Evolutionary conservation across 2,888 invertebrate species (phyloP).

Genomic region (Eupithecia abbreviata): DNA sequence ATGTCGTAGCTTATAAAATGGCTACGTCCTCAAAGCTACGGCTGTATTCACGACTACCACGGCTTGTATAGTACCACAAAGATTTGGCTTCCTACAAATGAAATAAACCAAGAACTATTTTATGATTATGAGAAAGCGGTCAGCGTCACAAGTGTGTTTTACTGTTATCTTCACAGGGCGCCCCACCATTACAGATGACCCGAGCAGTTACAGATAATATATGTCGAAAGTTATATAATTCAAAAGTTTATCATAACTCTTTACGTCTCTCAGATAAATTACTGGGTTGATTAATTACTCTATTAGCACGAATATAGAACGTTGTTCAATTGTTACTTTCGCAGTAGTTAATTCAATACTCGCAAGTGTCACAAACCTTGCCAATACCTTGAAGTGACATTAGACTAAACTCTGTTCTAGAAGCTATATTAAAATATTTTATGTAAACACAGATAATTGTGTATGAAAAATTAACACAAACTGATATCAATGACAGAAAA

Average conservation of each 20-base stretch:
- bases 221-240: not conserved
- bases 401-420: not conserved
- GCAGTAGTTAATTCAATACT: not conserved
- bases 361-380: not conserved
- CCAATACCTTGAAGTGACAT: not conserved
- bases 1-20: not conserved
- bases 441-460: not conserved
- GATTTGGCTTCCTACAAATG: too few relatives aligned
- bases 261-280: not conserved
- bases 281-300: not conserved
- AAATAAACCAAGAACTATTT: not conserved
- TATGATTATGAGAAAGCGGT: not conserved
- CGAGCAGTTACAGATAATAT: not conserved
- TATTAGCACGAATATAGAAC: not conserved
- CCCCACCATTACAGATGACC: not conserved
- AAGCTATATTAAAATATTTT: not conserved
- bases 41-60: not conserved
- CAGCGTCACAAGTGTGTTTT: not conserved
- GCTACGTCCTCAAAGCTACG: not conserved
- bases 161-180: not conserved
- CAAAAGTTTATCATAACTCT: not conserved
- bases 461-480: not conserved
- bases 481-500: not conserved
- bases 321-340: not conserved
- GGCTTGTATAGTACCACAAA: too few relatives aligned